phyloP scores from a whole-genome alignment of 2,888 invertebrate genomes.

The Chalcis sispes region DNA sequence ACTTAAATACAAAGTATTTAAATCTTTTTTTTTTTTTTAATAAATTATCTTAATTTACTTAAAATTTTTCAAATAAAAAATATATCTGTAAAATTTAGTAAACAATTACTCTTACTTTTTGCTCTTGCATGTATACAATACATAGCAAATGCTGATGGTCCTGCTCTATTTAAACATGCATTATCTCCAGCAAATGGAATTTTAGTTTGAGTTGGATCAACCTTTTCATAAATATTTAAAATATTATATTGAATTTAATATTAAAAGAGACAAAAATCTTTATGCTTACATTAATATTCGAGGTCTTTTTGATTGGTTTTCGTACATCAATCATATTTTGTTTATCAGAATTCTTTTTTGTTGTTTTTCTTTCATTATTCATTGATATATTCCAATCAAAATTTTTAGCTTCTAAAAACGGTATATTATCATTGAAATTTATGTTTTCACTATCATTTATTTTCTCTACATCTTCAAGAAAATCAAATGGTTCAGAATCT shows the following conservation, averaged over 20 bases:
- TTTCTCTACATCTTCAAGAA: constrained; percentile 6
- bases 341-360: constrained; percentile 26
- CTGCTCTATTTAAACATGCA: constrained; percentile 10
- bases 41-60: background rate
- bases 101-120: constrained; percentile 67
- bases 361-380: constrained; percentile 37
- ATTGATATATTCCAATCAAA: constrained; percentile 41
- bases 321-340: background rate
- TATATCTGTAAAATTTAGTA: background rate
- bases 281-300: constrained; percentile 11
- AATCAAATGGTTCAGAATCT: constrained; percentile 52
- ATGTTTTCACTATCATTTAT: constrained; percentile 29
- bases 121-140: constrained; percentile 71
- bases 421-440: background rate
- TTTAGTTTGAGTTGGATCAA: constrained; percentile 49
- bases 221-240: constrained; percentile 14
- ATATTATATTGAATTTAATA: constrained; percentile 9
- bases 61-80: background rate
- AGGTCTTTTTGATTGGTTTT: constrained; percentile 28
- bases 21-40: constrained; percentile 58
- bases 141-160: constrained; percentile 67
- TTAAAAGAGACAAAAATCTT: background rate
- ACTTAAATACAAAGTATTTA: background rate
- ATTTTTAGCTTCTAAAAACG: background rate
- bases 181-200: constrained; percentile 57